Evolutionary conservation across 2,113 vertebrate species (phyloP), one percentile per base, ranked within the genome.

Genomic region (Egretta garzetta): DNA sequence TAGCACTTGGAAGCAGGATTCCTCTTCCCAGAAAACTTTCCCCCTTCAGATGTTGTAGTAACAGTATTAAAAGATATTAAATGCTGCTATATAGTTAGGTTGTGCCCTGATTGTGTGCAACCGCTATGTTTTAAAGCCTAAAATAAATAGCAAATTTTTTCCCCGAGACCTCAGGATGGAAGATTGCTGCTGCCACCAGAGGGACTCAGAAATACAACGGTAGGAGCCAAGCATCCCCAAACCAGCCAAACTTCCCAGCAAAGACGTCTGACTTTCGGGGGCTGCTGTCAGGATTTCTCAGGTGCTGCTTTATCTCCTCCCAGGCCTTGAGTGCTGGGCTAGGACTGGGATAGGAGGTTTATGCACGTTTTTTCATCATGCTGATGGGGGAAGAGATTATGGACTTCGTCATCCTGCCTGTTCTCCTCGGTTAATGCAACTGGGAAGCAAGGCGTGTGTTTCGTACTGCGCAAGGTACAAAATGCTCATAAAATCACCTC

Each of bases 171-270:
- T 74, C 8, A 2, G 75, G 53, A 18, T 76, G 67, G 88, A 55
- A 49, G 49, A 24, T 43, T 43, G 84, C 37, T 92, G 79, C 75
- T 86, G 92, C 88, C 92, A 71, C 63, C 72, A 90, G 88, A 90
- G 86, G 88, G 92, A 94, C 88, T 94, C 90, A 0, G 4, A 62
- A 88, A 93, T 33, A 32, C 0, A 0, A n/a, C 0, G 1, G 55
- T 0, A 35, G 24, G 41, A 93, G 9, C 33, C 0, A 1, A 52
- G 39, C 22, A 8, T 33, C 47, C 58, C 32, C 1, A 1, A 14
- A 11, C 5, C 7, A 2, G 35, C 19, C 49, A 35, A 56, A 75
- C 14, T 10, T 43, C 53, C 35, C 21, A 1, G 20, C 9, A 9
- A 22, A 71, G 39, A 18, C 4, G 1, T 22, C 19, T 1, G 52